These are phyloP conservation scores for Drosophila nasuta DNA, from an alignment of 1,140 invertebrate species.

Conservation along the genomic window DNA sequence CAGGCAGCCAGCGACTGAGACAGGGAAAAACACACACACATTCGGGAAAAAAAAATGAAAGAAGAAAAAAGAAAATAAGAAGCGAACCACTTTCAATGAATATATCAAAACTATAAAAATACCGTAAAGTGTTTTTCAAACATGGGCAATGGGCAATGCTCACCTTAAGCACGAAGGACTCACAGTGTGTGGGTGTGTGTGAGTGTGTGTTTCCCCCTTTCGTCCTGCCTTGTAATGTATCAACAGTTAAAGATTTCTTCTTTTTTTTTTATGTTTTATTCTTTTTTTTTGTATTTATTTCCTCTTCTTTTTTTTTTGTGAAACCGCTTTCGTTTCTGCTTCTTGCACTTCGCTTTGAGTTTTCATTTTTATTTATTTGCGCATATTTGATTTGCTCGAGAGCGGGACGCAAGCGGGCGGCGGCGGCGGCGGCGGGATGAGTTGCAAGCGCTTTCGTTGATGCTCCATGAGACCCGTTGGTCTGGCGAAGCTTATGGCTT, in stretches of 20 bases:
- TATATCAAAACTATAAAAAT: constrained; percentile 83
- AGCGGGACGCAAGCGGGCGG: constrained; percentile 9
- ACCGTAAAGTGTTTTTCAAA: constrained; percentile 79
- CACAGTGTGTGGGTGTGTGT: constrained; percentile 8
- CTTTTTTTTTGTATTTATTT: not conserved
- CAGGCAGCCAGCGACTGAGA: constrained; percentile 17
- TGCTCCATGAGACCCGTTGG: constrained; percentile 31
- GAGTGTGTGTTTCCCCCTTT: not conserved
- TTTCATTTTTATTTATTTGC: constrained; percentile 83
- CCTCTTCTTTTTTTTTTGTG: constrained; percentile 8
- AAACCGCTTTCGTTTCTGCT: constrained; percentile 44
- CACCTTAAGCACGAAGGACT: constrained; percentile 55
- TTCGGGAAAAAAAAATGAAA: not conserved
- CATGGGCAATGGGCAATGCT: constrained; percentile 59
- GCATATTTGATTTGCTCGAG: constrained; percentile 76
- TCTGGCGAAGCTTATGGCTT: constrained; percentile 71
- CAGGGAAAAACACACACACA: no score
- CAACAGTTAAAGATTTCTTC: constrained; percentile 71
- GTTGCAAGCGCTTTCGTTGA: constrained; percentile 25
- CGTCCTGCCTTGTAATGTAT: constrained; percentile 58
- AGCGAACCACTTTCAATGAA: constrained; percentile 76
- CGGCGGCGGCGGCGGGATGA: constrained; percentile 10
- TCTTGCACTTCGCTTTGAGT: constrained; percentile 64
- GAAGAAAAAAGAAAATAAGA: constrained; percentile 3
- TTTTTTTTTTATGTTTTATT: no score